Evolutionary conservation across 53 echinoderm and acorn worm species (phyloP).

Genomic region (Zoroaster sp.): DNA sequence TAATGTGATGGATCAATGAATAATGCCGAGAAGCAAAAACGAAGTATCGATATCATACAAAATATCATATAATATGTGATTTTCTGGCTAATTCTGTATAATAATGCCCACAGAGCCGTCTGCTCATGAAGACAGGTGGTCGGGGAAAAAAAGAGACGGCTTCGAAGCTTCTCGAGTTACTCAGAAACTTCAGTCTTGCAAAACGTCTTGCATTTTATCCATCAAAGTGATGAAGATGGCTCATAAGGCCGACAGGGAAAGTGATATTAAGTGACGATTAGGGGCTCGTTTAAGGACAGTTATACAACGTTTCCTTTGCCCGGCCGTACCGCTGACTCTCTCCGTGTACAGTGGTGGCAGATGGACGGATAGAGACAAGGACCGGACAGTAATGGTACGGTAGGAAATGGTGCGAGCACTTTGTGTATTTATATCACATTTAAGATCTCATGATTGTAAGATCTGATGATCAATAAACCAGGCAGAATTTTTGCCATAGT

Average conservation of each 20-base stretch:
- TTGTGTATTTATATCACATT: neutral
- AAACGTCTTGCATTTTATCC: neutral
- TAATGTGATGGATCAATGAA: neutral
- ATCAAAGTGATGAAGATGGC: neutral
- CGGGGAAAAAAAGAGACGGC: neutral
- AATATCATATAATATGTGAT: neutral
- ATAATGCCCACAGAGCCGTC: neutral
- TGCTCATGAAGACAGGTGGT: neutral
- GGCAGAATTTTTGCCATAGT: neutral
- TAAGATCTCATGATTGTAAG: no score
- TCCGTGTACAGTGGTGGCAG: neutral
- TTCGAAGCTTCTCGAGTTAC: slow-evolving; percentile 6
- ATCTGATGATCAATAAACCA: neutral
- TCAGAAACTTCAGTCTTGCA: slow-evolving; percentile 10
- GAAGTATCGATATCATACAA: neutral
- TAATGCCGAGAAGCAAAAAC: neutral
- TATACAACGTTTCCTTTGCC: slow-evolving; percentile 23
- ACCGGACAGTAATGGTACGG: neutral
- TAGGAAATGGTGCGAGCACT: neutral
- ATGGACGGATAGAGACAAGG: slow-evolving; percentile 15
- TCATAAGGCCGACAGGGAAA: neutral
- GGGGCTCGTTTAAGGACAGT: slow-evolving; percentile 18
- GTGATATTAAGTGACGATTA: slow-evolving; percentile 47
- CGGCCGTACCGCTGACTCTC: neutral
- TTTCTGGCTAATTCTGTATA: neutral